phyloP scores from a whole-genome alignment of 1,140 invertebrate genomes.

The Neodiprion lecontei region DNA sequence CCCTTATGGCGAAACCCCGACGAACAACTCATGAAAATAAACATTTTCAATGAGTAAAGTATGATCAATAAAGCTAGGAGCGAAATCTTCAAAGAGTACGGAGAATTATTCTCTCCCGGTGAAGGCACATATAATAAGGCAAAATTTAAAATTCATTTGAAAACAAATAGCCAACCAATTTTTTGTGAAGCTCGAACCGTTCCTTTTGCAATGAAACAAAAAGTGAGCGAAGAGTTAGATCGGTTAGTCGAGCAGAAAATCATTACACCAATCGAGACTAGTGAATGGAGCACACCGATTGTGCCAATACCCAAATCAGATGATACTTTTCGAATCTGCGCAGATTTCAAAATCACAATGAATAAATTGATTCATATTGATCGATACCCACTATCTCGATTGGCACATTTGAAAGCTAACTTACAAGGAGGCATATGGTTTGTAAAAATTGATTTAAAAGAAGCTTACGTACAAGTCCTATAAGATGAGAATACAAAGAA shows the following conservation, averaged over 20 bases:
- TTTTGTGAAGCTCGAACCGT: conserved; percentile 33
- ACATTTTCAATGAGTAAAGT: neutral
- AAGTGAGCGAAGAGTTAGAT: conserved; percentile 52
- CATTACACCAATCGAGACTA: conserved; percentile 33
- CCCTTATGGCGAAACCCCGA: neutral
- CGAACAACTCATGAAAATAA: too few species aligned
- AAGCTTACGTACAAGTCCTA: too few species aligned
- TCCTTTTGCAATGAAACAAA: conserved; percentile 49
- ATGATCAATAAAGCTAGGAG: conserved; percentile 3
- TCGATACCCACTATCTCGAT: too few species aligned
- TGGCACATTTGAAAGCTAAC: too few species aligned
- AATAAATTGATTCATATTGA: conserved; percentile 35
- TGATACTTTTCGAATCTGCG: conserved; percentile 52
- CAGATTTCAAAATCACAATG: conserved; percentile 54
- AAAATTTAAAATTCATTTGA: conserved; percentile 10
- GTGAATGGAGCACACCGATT: conserved; percentile 56
- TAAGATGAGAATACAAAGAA: too few species aligned
- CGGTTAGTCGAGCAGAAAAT: conserved; percentile 32
- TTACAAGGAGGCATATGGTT: too few species aligned
- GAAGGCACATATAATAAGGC: conserved; percentile 14
- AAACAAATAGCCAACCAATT: neutral
- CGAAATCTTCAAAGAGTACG: conserved; percentile 17
- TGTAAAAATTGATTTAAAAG: too few species aligned
- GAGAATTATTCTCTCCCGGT: conserved; percentile 10
- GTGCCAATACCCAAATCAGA: conserved; percentile 19